These are phyloP conservation scores for Epinephelus fuscoguttatus DNA, from an alignment of 2,113 vertebrate species.

Conservation along the genomic window DNA sequence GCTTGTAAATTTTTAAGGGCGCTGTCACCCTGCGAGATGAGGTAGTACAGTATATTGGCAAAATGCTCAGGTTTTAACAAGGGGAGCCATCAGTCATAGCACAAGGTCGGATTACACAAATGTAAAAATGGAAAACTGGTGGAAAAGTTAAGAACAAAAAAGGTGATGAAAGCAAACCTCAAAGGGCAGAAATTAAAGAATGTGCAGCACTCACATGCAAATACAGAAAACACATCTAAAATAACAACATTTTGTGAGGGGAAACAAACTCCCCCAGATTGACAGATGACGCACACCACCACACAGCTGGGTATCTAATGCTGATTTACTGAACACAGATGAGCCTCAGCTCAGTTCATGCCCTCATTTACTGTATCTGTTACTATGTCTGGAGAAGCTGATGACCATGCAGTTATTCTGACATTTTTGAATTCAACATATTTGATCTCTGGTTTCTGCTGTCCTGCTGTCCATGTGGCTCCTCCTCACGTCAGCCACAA, in stretches of 20 bases:
- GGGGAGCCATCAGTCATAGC: conserved; percentile 25
- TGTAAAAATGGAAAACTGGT: conserved; percentile 11
- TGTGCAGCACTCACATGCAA: conserved; percentile 15
- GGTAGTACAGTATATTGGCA: conserved; percentile 89
- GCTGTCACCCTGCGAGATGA: conserved; percentile 87
- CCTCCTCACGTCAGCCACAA: conserved; percentile 17
- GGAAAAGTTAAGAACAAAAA: neutral
- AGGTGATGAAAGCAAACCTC: neutral
- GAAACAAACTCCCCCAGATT: conserved; percentile 12
- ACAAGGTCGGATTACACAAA: conserved; percentile 1
- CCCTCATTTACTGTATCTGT: conserved; percentile 32
- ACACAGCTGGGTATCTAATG: conserved; percentile 29
- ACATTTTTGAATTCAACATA: conserved; percentile 19
- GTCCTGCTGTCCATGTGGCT: neutral
- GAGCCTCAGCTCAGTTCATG: conserved; percentile 25
- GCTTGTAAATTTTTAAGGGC: conserved; percentile 85
- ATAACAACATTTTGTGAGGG: neutral
- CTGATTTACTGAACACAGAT: conserved; percentile 41
- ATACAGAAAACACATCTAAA: neutral
- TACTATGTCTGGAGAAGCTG: conserved; percentile 51
- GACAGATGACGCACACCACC: conserved; percentile 29
- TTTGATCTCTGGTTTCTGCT: conserved; percentile 30
- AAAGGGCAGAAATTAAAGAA: neutral
- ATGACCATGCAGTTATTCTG: conserved; percentile 64
- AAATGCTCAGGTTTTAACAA: conserved; percentile 62